Conservation (phyloP, 2,113 vertebrate species). For the Arizona elegans region DNA sequence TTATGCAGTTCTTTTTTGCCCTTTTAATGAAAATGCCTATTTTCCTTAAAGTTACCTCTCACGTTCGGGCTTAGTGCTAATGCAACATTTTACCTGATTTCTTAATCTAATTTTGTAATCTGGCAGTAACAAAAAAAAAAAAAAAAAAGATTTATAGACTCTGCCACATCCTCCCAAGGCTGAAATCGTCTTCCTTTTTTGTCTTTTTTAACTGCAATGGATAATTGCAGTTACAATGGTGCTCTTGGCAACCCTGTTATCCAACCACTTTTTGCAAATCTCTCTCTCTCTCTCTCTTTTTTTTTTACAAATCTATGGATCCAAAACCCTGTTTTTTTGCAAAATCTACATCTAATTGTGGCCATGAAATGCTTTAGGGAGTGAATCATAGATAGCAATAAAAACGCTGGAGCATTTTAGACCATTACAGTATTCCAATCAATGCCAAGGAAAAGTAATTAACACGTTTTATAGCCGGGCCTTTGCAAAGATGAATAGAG, state of each 20-base stretch:
- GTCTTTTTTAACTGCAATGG: not conserved
- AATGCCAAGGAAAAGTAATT: not conserved
- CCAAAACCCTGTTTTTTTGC: not conserved
- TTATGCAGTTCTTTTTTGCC: slow-evolving; percentile 33
- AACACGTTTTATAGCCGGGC: not conserved
- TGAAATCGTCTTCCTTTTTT: not conserved
- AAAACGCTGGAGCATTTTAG: not conserved
- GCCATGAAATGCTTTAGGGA: not conserved
- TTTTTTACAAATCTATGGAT: not conserved
- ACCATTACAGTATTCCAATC: not conserved
- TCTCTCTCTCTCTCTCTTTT: too few relatives aligned
- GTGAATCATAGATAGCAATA: not conserved
- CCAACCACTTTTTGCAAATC: not conserved
- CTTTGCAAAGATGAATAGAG: not conserved
- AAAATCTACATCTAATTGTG: not conserved
- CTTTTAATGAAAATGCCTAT: slow-evolving; percentile 38
- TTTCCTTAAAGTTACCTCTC: slow-evolving; percentile 32
- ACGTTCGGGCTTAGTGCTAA: slow-evolving; percentile 20
- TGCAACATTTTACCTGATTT: not conserved
- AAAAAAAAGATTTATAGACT: not conserved
- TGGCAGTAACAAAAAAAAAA: not conserved
- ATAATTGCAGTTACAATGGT: too few relatives aligned
- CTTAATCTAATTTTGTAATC: not conserved
- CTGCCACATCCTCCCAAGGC: slow-evolving; percentile 14
- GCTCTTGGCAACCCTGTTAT: not conserved